These are phyloP conservation scores for Etheostoma nigrum DNA, from an alignment of 2,797 vertebrate species.

Conservation along the genomic window DNA sequence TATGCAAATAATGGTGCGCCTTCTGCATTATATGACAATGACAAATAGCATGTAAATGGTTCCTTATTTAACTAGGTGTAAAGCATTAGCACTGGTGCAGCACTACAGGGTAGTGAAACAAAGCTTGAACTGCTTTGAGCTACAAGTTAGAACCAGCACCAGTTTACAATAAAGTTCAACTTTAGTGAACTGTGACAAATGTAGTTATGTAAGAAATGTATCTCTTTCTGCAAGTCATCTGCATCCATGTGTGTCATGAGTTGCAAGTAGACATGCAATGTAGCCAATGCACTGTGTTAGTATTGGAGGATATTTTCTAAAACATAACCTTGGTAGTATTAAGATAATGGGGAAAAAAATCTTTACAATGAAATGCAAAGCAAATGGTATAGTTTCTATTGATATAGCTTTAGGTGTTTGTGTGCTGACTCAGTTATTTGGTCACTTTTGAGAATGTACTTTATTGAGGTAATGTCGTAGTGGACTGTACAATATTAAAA, in stretches of 20 bases:
- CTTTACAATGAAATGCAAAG: neutral
- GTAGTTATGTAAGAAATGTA: too few species aligned
- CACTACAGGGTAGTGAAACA: neutral
- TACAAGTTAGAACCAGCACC: neutral
- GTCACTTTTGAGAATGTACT: neutral
- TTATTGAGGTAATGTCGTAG: neutral
- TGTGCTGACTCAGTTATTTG: too few species aligned
- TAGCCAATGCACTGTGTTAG: neutral
- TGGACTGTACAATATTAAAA: neutral
- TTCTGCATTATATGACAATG: neutral
- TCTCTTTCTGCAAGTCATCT: neutral
- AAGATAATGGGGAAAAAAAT: neutral
- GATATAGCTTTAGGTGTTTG: too few species aligned
- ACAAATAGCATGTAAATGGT: neutral
- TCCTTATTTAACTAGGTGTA: neutral
- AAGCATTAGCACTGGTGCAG: neutral
- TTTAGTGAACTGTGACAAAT: neutral
- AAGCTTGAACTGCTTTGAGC: neutral
- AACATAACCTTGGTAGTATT: neutral
- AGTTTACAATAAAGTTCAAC: neutral
- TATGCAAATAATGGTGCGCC: conserved; percentile 2
- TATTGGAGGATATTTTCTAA: too few species aligned
- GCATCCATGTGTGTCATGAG: neutral
- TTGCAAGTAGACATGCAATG: neutral
- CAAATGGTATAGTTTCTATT: too few species aligned